Evolutionary conservation across 2,797 vertebrate species (phyloP).

Genomic region (Chaunax sp.): DNA sequence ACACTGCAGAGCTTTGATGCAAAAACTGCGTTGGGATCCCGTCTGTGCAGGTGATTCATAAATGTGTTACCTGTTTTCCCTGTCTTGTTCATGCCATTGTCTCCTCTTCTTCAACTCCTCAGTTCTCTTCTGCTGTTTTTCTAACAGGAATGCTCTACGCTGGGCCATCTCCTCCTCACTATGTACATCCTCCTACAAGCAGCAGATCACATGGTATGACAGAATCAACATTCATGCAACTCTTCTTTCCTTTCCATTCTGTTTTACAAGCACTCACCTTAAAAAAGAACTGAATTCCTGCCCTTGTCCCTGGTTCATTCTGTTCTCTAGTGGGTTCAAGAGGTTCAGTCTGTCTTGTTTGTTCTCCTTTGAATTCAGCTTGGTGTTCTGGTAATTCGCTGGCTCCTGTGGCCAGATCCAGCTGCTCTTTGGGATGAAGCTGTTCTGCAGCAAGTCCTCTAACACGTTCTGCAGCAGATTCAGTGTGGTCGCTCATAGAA

Average conservation of each 20-base stretch:
- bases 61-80: conserved; percentile 79
- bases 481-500: conserved; percentile 87
- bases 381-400: conserved; percentile 15
- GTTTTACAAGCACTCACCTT: conserved; percentile 78
- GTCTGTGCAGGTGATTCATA: neutral
- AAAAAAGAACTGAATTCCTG: conserved; percentile 87
- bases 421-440: conserved; percentile 36
- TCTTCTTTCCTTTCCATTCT: neutral
- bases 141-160: conserved; percentile 85
- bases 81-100: conserved; percentile 86
- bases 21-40: neutral
- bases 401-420: conserved; percentile 18
- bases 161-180: conserved; percentile 90
- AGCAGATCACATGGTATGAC: neutral
- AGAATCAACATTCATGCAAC: neutral
- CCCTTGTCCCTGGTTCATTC: conserved; percentile 74
- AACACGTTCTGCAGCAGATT: conserved; percentile 50
- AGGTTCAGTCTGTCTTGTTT: neutral
- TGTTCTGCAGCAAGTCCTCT: neutral
- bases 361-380: conserved; percentile 21
- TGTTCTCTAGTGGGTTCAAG: conserved; percentile 46
- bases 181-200: conserved; percentile 81
- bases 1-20: neutral
- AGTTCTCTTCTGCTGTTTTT: conserved; percentile 88
- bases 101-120: conserved; percentile 87